phyloP scores from a whole-genome alignment of 2,113 vertebrate genomes.

The Lamprotornis superbus region DNA sequence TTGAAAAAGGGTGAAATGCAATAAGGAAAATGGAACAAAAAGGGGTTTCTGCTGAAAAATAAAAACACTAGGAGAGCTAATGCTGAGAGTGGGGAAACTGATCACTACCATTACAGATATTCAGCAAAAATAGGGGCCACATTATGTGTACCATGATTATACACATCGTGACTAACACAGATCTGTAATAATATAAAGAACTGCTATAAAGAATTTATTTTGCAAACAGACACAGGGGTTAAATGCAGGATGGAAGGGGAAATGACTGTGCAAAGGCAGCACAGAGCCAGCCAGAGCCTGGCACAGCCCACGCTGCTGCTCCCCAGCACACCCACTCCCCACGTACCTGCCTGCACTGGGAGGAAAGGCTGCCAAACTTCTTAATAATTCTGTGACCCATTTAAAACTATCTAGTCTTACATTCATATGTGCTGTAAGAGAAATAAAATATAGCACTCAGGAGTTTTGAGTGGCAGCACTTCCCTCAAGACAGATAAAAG shows the following conservation, averaged over 20 bases:
- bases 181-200: neutral
- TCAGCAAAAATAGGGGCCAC: neutral
- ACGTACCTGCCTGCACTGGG: fast-evolving
- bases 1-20: neutral
- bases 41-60: conserved; percentile 6
- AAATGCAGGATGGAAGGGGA: neutral
- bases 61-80: neutral
- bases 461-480: conserved; percentile 35
- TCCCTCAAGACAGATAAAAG: conserved; percentile 61
- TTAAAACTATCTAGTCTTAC: conserved; percentile 12
- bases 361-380: conserved; percentile 11
- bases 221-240: neutral
- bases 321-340: neutral
- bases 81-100: neutral
- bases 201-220: neutral
- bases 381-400: conserved; percentile 40
- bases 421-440: conserved; percentile 46
- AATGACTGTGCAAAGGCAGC: neutral
- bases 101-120: conserved; percentile 23
- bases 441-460: conserved; percentile 17
- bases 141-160: neutral
- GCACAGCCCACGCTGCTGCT: neutral
- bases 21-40: neutral
- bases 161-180: neutral
- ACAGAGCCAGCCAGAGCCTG: neutral